phyloP scores from a whole-genome alignment of 2,113 vertebrate species.

The Pygoscelis antarcticus region DNA sequence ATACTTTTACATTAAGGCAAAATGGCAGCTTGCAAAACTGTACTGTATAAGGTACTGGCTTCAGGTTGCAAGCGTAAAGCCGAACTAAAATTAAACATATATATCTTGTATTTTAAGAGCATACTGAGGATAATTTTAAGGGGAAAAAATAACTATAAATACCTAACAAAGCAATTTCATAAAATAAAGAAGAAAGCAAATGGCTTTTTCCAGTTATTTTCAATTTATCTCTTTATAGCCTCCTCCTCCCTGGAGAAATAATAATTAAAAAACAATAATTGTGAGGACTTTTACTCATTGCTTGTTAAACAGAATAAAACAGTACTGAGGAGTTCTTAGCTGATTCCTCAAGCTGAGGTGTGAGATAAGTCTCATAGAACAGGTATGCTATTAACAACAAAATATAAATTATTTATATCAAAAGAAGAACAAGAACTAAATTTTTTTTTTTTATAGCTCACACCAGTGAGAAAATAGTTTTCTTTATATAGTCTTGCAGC shows the following conservation, averaged over 20 bases:
- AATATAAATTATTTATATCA: background rate
- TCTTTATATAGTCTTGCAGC: background rate
- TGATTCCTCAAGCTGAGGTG: background rate
- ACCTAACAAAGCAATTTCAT: background rate
- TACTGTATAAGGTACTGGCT: background rate
- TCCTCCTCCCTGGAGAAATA: background rate
- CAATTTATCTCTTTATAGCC: conserved; percentile 29
- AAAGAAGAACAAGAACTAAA: background rate
- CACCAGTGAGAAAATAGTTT: background rate
- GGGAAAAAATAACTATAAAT: background rate
- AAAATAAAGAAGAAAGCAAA: conserved; percentile 11
- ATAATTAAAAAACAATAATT: background rate
- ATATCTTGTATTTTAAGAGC: background rate
- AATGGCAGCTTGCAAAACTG: background rate
- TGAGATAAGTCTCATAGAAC: background rate
- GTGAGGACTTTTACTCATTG: conserved; percentile 16
- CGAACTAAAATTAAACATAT: conserved; percentile 21
- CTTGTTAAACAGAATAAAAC: conserved; percentile 21
- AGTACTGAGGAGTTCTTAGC: background rate
- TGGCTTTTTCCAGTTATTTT: background rate
- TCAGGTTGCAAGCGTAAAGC: background rate
- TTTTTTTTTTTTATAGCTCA: background rate
- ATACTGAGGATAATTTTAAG: background rate
- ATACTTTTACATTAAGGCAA: background rate
- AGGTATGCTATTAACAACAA: background rate